Evolutionary conservation across 2,113 vertebrate genomes (phyloP), one percentile per base, ranked within the genome.

Genomic region (Loxodonta africana): DNA sequence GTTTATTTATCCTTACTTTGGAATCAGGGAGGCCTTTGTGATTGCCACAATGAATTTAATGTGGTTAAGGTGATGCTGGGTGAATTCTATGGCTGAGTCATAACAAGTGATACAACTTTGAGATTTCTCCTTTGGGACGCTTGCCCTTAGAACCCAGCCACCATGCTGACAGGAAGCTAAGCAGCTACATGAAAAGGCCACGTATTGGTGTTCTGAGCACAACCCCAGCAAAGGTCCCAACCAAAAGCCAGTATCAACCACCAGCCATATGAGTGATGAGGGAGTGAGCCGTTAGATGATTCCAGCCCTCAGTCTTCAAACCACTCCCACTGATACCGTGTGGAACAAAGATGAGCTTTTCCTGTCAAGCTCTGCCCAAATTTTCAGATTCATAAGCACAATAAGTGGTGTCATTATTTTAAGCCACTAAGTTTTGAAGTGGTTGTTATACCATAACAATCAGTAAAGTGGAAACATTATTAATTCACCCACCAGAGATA

Each of bases 381-480:
- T 78, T 85, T 94, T 25, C 33, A 95, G 67, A 77, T 83, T 62
- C 10, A 11, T 48, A 33, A 94, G 37, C 15, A 94, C 87, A 94
- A 77, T 81, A 88, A 85, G 46, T n/a, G 6, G 10, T 87, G 25
- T 76, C 5, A 84, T 33, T 93, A 25, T 83, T 83, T 88, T 87
- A 90, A 80, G 53, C 41, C 62, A 69, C 8, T 73, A 60, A 10
- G 77, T 62, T 76, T 73, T 95, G 51, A 80, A 17, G 30, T 78
- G 28, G 25, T 23, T 57, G 4, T 62, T 95, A 65, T 25, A 18
- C 21, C 25, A 83, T 4, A 81, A 86, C 5, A 93, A 82, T 57
- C 23, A 5, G 37, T 67, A 73, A 95, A 86, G 33, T 77, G 10
- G 44, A 91, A 69, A 71, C 10, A 69, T 73, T 78, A 62, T 73